Conservation (phyloP, 2,888 invertebrate species). For the Mythimna impura region DNA sequence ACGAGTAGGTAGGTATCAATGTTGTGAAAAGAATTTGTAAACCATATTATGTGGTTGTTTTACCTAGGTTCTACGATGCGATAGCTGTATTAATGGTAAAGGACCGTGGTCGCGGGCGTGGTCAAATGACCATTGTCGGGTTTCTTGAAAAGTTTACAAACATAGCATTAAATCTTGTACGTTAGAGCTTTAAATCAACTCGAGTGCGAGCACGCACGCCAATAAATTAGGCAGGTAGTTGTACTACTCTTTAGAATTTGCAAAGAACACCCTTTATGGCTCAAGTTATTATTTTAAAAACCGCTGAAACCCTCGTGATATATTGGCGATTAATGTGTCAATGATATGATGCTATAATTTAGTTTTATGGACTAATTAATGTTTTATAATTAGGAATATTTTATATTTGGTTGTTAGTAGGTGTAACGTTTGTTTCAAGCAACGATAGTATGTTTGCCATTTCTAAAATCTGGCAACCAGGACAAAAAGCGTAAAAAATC, state of each 20-base stretch:
- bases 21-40: constrained; percentile 44
- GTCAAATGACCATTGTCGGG: constrained; percentile 44
- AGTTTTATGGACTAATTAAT: constrained; percentile 73
- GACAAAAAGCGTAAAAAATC: too few species aligned
- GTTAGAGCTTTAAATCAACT: constrained; percentile 70
- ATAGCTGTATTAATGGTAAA: constrained; percentile 39
- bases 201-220: constrained; percentile 62
- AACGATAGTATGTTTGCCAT: constrained; percentile 16
- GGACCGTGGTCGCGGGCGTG: constrained; percentile 31
- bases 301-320: constrained; percentile 57
- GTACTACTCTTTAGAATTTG: constrained; percentile 59
- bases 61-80: constrained; percentile 32
- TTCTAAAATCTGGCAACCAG: too few species aligned
- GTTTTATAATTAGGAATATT: constrained; percentile 68
- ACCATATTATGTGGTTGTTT: constrained; percentile 26
- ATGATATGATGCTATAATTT: constrained; percentile 68
- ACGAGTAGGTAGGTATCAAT: constrained; percentile 12
- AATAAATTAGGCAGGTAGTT: constrained; percentile 72
- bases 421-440: constrained; percentile 32
- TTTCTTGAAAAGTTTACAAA: constrained; percentile 63
- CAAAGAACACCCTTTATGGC: constrained; percentile 58
- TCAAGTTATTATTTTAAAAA: constrained; percentile 69
- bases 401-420: constrained; percentile 49
- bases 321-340: constrained; percentile 68
- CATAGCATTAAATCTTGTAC: constrained; percentile 69